phyloP scores from a whole-genome alignment of 2,888 invertebrate species.

The Lomographa bimaculata region DNA sequence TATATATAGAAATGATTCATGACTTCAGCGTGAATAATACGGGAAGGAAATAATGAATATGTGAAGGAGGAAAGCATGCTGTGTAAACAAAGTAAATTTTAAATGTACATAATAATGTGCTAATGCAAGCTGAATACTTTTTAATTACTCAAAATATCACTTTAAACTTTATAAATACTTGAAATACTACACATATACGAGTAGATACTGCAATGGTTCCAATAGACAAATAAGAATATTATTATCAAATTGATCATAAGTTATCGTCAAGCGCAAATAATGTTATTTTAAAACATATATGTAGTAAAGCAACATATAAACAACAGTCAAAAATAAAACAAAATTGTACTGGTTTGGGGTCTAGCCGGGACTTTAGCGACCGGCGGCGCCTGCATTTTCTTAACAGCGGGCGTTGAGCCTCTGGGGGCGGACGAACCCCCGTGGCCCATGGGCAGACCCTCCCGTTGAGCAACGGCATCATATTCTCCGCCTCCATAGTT shows the following conservation, averaged over 20 bases:
- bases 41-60: conserved; percentile 10
- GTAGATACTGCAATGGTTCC: conserved; percentile 49
- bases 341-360: conserved; percentile 84
- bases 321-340: conserved; percentile 53
- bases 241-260: conserved; percentile 14
- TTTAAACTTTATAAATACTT: conserved; percentile 8
- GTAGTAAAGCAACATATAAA: conserved; percentile 31
- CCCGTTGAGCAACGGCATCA: conserved; percentile 93
- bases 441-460: conserved; percentile 93
- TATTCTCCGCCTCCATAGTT: conserved; percentile 98
- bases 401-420: conserved; percentile 58
- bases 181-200: conserved; percentile 9
- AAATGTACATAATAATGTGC: conserved; percentile 3
- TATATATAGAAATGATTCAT: neutral
- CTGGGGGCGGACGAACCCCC: conserved; percentile 85
- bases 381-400: conserved; percentile 67
- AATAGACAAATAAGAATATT: conserved; percentile 29
- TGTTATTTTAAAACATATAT: conserved; percentile 16
- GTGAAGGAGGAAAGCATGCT: conserved; percentile 20
- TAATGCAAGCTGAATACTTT: conserved; percentile 1
- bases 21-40: conserved; percentile 1
- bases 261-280: conserved; percentile 26
- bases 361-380: conserved; percentile 85
- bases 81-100: conserved; percentile 10
- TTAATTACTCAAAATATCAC: neutral